A percentile compares a stretch with the other conserved stretches of the same genome.
Evolutionary conservation across 2,113 vertebrate genomes (phyloP).

Genomic region (Tautogolabrus adspersus): DNA sequence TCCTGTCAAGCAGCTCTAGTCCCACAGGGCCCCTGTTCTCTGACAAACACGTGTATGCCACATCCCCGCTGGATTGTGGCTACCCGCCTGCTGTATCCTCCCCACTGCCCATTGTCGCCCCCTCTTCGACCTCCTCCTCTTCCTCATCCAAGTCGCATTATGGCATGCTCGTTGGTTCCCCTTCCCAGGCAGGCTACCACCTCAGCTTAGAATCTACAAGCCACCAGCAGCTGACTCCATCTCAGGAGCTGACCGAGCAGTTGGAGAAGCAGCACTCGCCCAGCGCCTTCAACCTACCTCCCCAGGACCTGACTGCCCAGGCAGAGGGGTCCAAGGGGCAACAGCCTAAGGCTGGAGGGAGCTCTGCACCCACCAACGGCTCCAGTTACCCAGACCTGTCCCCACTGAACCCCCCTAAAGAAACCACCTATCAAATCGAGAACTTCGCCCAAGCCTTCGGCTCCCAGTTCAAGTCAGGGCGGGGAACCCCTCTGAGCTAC

Average conservation of each 20-base stretch:
- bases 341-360: conserved; percentile 84
- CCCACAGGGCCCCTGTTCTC: conserved; percentile 93
- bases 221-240: conserved; percentile 98
- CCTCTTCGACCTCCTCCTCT: conserved; percentile 88
- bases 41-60: conserved; percentile 95
- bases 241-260: conserved; percentile 98
- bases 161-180: conserved; percentile 93
- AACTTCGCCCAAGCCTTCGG: conserved; percentile 99
- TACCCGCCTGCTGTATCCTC: conserved; percentile 94
- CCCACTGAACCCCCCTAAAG: conserved; percentile 92
- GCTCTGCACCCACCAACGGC: conserved; percentile 76
- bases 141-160: conserved; percentile 95
- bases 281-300: conserved; percentile 88
- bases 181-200: conserved; percentile 92
- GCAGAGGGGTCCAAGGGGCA: conserved; percentile 91
- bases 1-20: conserved; percentile 90
- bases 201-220: conserved; percentile 90
- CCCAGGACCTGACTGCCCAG: conserved; percentile 88
- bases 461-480: conserved; percentile 98
- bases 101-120: conserved; percentile 89
- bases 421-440: conserved; percentile 98
- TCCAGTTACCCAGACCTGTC: conserved; percentile 93
- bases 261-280: conserved; percentile 95
- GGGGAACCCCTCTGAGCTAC: conserved; percentile 96
- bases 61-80: conserved; percentile 94